These are phyloP conservation scores for Cecidostiba fungosa DNA, from an alignment of 2,888 invertebrate genomes.

Conservation along the genomic window DNA sequence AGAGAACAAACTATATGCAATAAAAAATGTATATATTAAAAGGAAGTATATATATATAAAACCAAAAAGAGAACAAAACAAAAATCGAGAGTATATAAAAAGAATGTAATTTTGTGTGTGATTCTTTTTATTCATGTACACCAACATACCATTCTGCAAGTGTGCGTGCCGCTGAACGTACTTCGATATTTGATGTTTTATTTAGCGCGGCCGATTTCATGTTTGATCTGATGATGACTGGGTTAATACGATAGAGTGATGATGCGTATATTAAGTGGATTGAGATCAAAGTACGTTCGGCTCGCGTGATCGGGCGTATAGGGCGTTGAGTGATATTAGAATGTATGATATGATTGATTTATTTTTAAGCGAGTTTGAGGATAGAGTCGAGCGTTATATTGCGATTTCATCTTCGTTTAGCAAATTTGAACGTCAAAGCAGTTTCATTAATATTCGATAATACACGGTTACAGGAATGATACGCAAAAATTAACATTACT, in stretches of 20 bases:
- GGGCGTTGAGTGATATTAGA: conserved; percentile 48
- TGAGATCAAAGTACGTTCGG: conserved; percentile 59
- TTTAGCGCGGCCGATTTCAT: conserved; percentile 29
- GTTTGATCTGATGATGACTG: not conserved
- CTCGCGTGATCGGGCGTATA: conserved; percentile 35
- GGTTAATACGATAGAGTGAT: conserved; percentile 13
- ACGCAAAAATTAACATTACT: not conserved
- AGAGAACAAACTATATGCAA: conserved; percentile 46
- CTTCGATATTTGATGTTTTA: conserved; percentile 69
- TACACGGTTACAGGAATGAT: not conserved
- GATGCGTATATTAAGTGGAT: not conserved
- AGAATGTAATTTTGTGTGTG: conserved; percentile 80
- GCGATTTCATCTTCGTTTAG: not conserved
- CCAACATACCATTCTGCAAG: conserved; percentile 86
- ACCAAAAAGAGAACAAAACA: conserved; percentile 67
- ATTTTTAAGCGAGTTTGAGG: conserved; percentile 35
- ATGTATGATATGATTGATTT: conserved; percentile 50
- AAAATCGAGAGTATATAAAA: conserved; percentile 75
- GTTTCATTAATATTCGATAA: no score
- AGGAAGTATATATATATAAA: conserved; percentile 5
- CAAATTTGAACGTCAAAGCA: not conserved
- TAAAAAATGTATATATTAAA: conserved; percentile 12
- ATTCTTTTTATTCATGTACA: conserved; percentile 83
- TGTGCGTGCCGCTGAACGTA: conserved; percentile 75
- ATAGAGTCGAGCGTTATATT: conserved; percentile 39